Percentiles rank a stretch among this genome's conserved stretches.
These are phyloP conservation scores for Petrocephalus zakoni DNA, from an alignment of 2,113 vertebrate species.

Conservation along the genomic window DNA sequence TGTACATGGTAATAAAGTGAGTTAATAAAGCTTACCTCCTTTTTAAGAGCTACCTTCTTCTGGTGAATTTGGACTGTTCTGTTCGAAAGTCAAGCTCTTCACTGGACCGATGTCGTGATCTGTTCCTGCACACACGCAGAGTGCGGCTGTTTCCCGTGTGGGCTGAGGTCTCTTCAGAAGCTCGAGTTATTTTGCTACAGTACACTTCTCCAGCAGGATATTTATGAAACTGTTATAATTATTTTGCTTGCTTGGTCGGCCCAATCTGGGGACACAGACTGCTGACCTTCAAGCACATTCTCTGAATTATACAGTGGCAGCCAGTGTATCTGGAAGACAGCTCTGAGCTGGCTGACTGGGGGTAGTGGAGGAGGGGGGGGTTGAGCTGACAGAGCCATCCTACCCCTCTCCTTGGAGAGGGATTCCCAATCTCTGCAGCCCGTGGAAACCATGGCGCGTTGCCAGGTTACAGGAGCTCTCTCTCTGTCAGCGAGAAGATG, in stretches of 20 bases:
- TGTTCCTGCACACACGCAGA: neutral
- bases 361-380: neutral
- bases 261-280: neutral
- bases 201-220: neutral
- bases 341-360: neutral
- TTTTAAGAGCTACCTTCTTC: neutral
- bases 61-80: neutral
- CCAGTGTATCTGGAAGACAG: neutral
- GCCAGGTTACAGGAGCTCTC: slow-evolving; percentile 11
- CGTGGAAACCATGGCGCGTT: slow-evolving; percentile 12
- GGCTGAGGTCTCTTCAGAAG: too few species aligned
- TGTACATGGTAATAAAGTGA: neutral
- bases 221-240: neutral
- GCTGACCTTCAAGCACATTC: neutral
- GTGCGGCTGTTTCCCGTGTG: too few species aligned
- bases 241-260: neutral
- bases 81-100: neutral
- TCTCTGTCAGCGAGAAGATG: neutral
- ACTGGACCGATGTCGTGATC: neutral
- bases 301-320: neutral
- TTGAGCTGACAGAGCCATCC: neutral
- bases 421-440: neutral
- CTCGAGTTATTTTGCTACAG: too few species aligned
- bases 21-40: neutral
- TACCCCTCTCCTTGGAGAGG: neutral